Conservation (phyloP, 2,113 vertebrate genomes). For the Motacilla tschutschensis region DNA sequence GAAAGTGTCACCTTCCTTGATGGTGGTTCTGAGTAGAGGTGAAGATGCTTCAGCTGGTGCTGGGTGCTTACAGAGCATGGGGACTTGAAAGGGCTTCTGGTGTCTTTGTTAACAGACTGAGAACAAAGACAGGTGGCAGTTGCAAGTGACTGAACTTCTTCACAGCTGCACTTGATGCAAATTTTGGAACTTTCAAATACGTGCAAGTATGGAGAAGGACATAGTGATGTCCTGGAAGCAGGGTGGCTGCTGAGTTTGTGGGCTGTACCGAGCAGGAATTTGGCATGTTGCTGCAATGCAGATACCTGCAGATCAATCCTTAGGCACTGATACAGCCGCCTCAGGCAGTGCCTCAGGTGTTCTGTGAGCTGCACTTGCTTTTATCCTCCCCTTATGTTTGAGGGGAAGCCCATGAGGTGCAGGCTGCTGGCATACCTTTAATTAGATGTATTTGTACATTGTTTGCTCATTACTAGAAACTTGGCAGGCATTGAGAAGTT, state of each 20-base stretch:
- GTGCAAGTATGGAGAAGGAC: background rate
- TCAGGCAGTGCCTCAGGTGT: background rate
- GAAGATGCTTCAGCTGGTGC: background rate
- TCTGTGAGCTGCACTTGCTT: background rate
- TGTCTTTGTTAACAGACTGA: background rate
- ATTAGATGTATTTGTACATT: background rate
- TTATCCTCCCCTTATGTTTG: background rate
- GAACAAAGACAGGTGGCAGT: background rate
- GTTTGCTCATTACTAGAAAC: background rate
- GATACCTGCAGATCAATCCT: background rate
- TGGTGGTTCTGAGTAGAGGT: background rate
- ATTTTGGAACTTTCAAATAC: background rate
- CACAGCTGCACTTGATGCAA: background rate
- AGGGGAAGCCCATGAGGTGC: background rate
- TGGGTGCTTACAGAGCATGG: background rate
- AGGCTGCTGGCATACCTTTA: background rate
- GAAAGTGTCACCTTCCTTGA: background rate
- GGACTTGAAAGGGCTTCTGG: background rate
- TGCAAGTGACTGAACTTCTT: background rate
- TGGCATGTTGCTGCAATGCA: background rate
- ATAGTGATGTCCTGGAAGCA: fast-evolving
- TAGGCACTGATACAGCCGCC: background rate
- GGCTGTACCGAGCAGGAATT: background rate
- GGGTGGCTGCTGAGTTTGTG: background rate
- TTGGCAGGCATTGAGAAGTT: background rate